Evolutionary conservation across 2,797 vertebrate genomes (phyloP).

Genomic region (Sciurus carolinensis): DNA sequence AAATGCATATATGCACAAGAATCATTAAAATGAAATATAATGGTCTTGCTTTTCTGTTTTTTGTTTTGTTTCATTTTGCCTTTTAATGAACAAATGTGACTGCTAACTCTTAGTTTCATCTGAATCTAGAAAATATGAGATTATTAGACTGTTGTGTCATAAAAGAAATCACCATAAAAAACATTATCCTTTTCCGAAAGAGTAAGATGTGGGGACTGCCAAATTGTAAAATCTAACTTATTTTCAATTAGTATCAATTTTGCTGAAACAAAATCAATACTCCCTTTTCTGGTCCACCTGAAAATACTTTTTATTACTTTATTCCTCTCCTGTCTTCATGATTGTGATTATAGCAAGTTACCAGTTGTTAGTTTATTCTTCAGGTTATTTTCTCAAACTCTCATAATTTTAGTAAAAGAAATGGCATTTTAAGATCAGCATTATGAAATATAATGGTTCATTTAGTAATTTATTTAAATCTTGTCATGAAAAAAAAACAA

Average conservation of each 20-base stretch:
- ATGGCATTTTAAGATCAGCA: background rate
- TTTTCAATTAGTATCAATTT: background rate
- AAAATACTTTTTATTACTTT: slow-evolving; percentile 77
- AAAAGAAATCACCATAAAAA: background rate
- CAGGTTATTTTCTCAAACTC: slow-evolving; percentile 65
- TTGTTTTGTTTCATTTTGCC: background rate
- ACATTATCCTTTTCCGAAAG: slow-evolving; percentile 6
- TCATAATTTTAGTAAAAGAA: slow-evolving; percentile 18
- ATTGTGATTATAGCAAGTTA: slow-evolving; percentile 82
- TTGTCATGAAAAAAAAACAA: background rate
- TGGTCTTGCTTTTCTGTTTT: background rate
- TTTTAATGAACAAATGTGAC: background rate
- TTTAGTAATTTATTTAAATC: slow-evolving; percentile 37
- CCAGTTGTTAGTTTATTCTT: slow-evolving; percentile 73
- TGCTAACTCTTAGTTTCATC: slow-evolving; percentile 29
- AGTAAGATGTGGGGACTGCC: background rate
- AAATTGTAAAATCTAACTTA: background rate
- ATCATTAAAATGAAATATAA: background rate
- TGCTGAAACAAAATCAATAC: background rate
- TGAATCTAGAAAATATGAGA: background rate
- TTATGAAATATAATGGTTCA: background rate
- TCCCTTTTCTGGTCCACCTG: slow-evolving; percentile 10
- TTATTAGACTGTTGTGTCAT: background rate
- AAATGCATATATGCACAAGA: background rate
- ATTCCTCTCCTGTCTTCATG: slow-evolving; percentile 81